Evolutionary conservation across 2,113 vertebrate genomes (phyloP).

Genomic region (Pycnonotus jocosus): DNA sequence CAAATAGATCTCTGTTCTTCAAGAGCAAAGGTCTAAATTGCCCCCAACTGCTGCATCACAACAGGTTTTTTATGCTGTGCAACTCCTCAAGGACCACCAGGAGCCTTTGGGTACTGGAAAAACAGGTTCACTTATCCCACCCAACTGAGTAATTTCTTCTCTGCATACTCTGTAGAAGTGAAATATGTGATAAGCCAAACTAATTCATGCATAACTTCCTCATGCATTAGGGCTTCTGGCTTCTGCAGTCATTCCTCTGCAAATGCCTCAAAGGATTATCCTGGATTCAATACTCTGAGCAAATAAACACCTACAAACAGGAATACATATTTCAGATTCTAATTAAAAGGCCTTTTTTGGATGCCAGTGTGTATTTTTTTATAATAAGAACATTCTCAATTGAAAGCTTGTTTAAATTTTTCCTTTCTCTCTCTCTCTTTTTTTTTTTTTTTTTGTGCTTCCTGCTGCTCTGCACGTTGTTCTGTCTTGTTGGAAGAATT

Average conservation of each 20-base stretch:
- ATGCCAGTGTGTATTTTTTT: neutral
- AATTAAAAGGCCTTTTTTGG: constrained; percentile 20
- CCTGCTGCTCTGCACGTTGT: neutral
- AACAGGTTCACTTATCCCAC: neutral
- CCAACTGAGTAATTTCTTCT: neutral
- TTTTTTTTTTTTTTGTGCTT: neutral
- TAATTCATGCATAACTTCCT: neutral
- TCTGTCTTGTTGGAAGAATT: neutral
- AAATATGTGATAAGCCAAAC: constrained; percentile 34
- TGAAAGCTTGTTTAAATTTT: neutral
- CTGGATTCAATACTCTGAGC: constrained; percentile 28
- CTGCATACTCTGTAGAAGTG: neutral
- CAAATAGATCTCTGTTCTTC: neutral
- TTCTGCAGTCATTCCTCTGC: constrained; percentile 29
- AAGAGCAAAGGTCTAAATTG: neutral
- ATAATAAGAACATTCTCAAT: neutral
- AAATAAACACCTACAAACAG: constrained; percentile 14
- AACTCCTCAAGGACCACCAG: neutral
- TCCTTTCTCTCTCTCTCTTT: neutral
- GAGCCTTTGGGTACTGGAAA: neutral
- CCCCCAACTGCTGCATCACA: rapidly evolving
- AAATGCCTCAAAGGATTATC: constrained; percentile 63
- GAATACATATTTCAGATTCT: constrained; percentile 3
- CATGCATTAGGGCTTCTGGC: constrained; percentile 1
- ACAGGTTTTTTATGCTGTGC: neutral